Evolutionary conservation across 1,140 invertebrate genomes (phyloP), one percentile per base, ranked within the genome.

Genomic region (Mya arenaria): DNA sequence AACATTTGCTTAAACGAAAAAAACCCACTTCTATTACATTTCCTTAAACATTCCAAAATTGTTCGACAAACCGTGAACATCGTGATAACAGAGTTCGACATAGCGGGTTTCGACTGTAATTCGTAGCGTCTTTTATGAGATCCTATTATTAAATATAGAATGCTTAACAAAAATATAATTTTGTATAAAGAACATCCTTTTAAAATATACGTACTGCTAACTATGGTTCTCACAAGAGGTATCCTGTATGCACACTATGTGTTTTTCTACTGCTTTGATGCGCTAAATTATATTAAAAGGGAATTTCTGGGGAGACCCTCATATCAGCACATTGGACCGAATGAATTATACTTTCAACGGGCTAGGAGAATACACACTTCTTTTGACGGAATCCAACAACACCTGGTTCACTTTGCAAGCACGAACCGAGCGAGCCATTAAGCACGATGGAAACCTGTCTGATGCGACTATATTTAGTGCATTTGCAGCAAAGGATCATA

Each of bases 291-390:
- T 1, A 52, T n/a, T 23, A 23, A 4, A 17, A 52, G 73, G 30
- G 23, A 44, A 36, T 25, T 63, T 78, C 55, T 83, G 73, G 63
- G 98, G 98, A 0, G 98, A 99, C 93, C 98, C 98, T 0, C 98
- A 99, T 91, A 94, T 99, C 60, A 95, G 97, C 13, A 99, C 98
- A 0, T 98, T 98, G 87, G 98, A 99, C 91, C 95, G 96, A 75
- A 90, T 96, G 8, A 95, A 96, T 39, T 99, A 98, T 89, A 98
- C 97, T 0, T 99, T 99, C 92, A 99, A 99, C 89, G 98, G 98
- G 2, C 96, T 97, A 93, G 98, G 98, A 85, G 98, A 99, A 93
- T 99, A 97, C 87, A 96, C 97, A 1, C 92, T 99, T 15, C 28
- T 78, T 6, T 17, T 19, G 25, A 19, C 68, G 4, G n/a, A 56